phyloP scores from a whole-genome alignment of 2,113 vertebrate genomes.

The Macquaria australasica region DNA sequence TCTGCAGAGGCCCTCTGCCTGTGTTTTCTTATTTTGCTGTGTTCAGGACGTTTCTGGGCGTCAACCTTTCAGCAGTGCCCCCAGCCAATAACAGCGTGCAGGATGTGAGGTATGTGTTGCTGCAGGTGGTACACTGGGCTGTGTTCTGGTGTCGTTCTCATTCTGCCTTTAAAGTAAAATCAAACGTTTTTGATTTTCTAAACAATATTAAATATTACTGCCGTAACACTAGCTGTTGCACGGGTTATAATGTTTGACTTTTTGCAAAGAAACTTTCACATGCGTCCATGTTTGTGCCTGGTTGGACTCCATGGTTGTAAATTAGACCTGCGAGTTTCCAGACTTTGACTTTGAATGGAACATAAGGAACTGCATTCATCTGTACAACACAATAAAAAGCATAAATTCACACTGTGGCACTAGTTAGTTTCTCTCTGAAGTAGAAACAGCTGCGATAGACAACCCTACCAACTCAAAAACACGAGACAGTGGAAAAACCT shows the following conservation, averaged over 20 bases:
- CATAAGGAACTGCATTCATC: slow-evolving; percentile 19
- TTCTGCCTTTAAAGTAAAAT: too few species aligned
- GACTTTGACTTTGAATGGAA: slow-evolving; percentile 37
- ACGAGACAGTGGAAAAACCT: neutral
- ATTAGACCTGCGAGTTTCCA: slow-evolving; percentile 34
- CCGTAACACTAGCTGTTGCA: neutral
- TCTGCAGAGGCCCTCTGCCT: too few species aligned
- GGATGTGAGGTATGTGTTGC: too few species aligned
- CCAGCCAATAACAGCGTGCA: too few species aligned
- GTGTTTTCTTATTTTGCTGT: too few species aligned
- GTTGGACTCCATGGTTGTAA: slow-evolving; percentile 19
- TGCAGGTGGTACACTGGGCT: too few species aligned
- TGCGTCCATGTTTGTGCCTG: neutral
- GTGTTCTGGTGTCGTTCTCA: too few species aligned
- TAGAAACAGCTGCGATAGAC: neutral
- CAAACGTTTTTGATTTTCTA: neutral
- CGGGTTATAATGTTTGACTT: neutral
- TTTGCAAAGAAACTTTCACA: neutral
- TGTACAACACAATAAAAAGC: neutral
- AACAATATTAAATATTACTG: neutral
- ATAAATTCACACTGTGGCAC: slow-evolving; percentile 37
- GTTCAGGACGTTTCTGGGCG: too few species aligned
- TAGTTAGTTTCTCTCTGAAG: neutral
- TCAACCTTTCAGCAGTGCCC: too few species aligned
- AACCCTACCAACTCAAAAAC: neutral